Evolutionary conservation across 2,797 vertebrate genomes (phyloP).

Genomic region (Takifugu ocellatus): DNA sequence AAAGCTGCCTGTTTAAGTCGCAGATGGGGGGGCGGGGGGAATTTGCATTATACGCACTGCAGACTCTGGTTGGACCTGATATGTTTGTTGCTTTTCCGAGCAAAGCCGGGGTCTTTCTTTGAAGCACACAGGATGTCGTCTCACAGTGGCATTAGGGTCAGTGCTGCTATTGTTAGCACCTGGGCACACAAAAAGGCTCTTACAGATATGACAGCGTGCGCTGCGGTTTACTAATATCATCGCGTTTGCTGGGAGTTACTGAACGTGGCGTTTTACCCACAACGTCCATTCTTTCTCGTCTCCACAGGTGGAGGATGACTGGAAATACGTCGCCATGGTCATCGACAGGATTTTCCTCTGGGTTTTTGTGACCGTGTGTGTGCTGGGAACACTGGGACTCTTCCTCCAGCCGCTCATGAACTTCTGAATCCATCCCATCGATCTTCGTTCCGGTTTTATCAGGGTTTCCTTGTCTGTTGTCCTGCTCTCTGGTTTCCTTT

Average conservation of each 20-base stretch:
- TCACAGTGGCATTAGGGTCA: slow-evolving; percentile 53
- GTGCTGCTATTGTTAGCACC: slow-evolving; percentile 56
- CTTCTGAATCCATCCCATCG: slow-evolving; percentile 60
- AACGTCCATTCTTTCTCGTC: neutral
- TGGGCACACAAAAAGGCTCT: slow-evolving; percentile 20
- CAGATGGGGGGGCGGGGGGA: slow-evolving; percentile 26
- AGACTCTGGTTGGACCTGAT: slow-evolving; percentile 64
- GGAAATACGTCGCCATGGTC: slow-evolving; percentile 87
- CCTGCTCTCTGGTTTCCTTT: slow-evolving; percentile 16
- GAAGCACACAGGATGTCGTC: slow-evolving; percentile 34
- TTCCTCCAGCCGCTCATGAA: slow-evolving; percentile 86
- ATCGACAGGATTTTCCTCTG: slow-evolving; percentile 91
- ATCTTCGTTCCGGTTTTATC: slow-evolving; percentile 17
- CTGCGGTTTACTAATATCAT: neutral
- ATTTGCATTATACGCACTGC: slow-evolving; percentile 37
- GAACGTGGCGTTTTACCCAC: neutral
- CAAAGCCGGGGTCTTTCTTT: slow-evolving; percentile 38
- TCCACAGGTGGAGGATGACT: slow-evolving; percentile 86
- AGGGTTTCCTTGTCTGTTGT: slow-evolving; percentile 21
- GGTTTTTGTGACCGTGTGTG: slow-evolving; percentile 87
- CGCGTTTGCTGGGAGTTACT: too few relatives aligned
- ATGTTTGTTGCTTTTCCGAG: slow-evolving; percentile 64
- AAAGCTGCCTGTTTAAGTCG: slow-evolving; percentile 57
- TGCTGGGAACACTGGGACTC: slow-evolving; percentile 84
- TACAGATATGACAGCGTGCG: slow-evolving; percentile 3